Evolutionary conservation across 2,113 vertebrate genomes (phyloP).

Genomic region (Egretta garzetta): DNA sequence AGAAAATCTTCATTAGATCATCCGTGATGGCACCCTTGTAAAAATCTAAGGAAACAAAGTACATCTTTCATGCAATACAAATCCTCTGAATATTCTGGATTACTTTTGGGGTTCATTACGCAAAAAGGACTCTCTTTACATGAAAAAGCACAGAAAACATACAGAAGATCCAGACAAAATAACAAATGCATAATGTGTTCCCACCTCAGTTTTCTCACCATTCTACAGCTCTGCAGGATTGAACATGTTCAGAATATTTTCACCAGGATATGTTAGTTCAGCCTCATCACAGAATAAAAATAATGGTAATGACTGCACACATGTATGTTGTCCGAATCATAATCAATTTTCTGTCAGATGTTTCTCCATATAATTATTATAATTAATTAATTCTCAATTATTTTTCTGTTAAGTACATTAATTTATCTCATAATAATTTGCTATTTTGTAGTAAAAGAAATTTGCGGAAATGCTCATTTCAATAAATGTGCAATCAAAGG

Average conservation of each 20-base stretch:
- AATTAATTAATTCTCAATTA: background rate
- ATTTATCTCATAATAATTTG: background rate
- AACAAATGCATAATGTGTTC: rapidly evolving
- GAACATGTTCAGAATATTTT: background rate
- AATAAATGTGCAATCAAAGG: background rate
- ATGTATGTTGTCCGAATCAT: background rate
- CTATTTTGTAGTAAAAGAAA: background rate
- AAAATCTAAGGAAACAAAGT: background rate
- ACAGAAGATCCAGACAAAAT: background rate
- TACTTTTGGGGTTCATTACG: background rate
- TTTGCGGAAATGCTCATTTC: background rate
- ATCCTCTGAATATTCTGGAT: background rate
- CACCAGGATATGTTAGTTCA: background rate
- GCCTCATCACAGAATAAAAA: background rate
- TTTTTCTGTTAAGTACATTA: background rate
- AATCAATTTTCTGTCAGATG: background rate
- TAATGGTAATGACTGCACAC: background rate
- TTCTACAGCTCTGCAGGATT: background rate
- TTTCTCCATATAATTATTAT: background rate
- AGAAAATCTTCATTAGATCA: background rate
- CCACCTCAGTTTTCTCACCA: background rate
- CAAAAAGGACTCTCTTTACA: background rate
- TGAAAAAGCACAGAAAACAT: background rate
- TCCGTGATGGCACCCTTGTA: rapidly evolving
- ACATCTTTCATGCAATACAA: background rate